Percentiles rank a stretch among this genome's conserved stretches.
Evolutionary conservation across 2,797 vertebrate species (phyloP).

Genomic region (Peromyscus aztecus): DNA sequence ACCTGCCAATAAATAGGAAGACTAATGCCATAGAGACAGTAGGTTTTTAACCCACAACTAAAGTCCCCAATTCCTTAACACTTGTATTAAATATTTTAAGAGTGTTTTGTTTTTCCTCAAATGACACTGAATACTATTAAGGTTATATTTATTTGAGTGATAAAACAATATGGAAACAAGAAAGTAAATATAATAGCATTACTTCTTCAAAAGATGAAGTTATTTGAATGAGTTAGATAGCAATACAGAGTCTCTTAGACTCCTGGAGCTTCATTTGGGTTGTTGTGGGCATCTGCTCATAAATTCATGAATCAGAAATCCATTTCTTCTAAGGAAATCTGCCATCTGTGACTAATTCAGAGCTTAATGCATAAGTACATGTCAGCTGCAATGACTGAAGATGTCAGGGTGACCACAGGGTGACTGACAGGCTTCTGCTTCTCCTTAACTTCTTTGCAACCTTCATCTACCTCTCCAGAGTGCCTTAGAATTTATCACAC

Average conservation of each 20-base stretch:
- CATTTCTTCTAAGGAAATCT: not conserved
- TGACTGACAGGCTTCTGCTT: not conserved
- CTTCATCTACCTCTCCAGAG: not conserved
- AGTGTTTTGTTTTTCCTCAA: conserved; percentile 1
- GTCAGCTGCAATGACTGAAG: not conserved
- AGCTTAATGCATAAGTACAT: not conserved
- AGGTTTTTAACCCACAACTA: conserved; percentile 10
- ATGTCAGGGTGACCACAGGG: not conserved
- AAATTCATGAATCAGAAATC: not conserved
- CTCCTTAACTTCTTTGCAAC: not conserved
- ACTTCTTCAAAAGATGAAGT: not conserved
- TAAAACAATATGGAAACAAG: conserved; percentile 21
- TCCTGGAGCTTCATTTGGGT: not conserved
- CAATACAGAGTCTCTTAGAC: not conserved
- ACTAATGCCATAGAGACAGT: not conserved
- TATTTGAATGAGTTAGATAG: conserved; percentile 50
- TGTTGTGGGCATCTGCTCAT: conserved; percentile 6
- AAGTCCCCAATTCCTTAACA: conserved; percentile 48
- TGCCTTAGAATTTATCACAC: not conserved
- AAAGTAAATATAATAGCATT: conserved; percentile 4
- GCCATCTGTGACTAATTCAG: not conserved
- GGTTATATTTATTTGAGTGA: conserved; percentile 12
- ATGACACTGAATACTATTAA: not conserved
- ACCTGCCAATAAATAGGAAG: conserved; percentile 59
- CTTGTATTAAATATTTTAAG: conserved; percentile 32